phyloP scores from a whole-genome alignment of 2,113 vertebrate species.

The Siniperca chuatsi region DNA sequence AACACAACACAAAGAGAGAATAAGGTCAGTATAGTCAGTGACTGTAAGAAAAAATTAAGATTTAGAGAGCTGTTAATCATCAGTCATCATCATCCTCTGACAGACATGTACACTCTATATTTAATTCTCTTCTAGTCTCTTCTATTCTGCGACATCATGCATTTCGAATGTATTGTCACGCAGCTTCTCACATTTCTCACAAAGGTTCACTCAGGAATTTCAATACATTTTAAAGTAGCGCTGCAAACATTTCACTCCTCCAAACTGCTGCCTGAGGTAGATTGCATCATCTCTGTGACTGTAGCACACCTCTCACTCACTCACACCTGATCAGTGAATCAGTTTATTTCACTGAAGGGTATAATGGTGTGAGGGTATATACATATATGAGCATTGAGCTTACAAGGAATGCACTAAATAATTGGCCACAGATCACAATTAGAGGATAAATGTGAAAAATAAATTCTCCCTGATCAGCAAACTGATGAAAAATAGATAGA shows the following conservation, averaged over 20 bases:
- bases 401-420: background rate
- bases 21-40: slow-evolving; percentile 13
- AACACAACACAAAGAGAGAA: slow-evolving; percentile 36
- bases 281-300: slow-evolving; percentile 28
- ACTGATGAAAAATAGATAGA: background rate
- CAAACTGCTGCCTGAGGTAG: slow-evolving; percentile 34
- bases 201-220: slow-evolving; percentile 18
- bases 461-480: background rate
- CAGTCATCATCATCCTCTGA: background rate
- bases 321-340: slow-evolving; percentile 11
- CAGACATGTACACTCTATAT: background rate
- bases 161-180: background rate
- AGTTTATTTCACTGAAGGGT: slow-evolving; percentile 6
- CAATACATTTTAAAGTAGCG: slow-evolving; percentile 32
- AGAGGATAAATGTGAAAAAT: background rate
- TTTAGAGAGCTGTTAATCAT: background rate
- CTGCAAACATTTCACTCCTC: slow-evolving; percentile 35
- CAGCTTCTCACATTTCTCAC: slow-evolving; percentile 24
- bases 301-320: slow-evolving; percentile 1
- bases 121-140: background rate
- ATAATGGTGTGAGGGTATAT: background rate
- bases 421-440: background rate
- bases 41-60: background rate
- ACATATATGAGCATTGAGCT: background rate
- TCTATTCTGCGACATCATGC: slow-evolving; percentile 13